Base-by-base conservation (phyloP, 2,888 invertebrate genomes). In the Spodoptera littoralis region DNA sequence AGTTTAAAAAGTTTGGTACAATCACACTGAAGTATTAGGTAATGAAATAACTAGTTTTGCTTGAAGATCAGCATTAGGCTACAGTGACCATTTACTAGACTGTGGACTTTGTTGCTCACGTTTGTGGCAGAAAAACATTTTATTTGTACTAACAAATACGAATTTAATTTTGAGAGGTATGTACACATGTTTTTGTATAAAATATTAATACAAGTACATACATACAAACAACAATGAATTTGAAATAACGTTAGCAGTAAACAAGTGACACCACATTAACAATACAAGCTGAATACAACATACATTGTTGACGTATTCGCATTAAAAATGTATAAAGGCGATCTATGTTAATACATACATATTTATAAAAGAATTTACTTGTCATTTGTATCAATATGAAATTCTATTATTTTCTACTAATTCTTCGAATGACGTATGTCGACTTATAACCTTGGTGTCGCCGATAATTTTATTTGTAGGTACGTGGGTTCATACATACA, bases 311-410 rank as follows among this genome's bases (percentile, higher is more conserved):
- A 80, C 80, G 78, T 76, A 65, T 52, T 50, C 68, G 66, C 82
- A 83, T 85, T 84, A 80, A 80, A 84, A 55, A 41, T 55, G 41
- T 55, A 51, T 51, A 13, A n/a, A 84, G 80, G 62, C 71, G 81
- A 82, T 81, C 82, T 82, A 69, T 52, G 84, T 85, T 84, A 85
- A 84, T 86, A 36, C 36, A 84, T 86, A 36, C 36, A 36, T 36
- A 86, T 85, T 83, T 81, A 85, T 80, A 77, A 66, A 59, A 46
- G 55, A 65, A 79, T 74, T 69, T 65, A 72, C 73, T 64, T 55
- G 67, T 65, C 65, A 71, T 70, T 67, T 73, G 66, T 71, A 61
- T 76, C 70, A 80, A 78, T 78, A 77, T 79, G 64, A 72, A 73
- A 73, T 69, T 56, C 44, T 50, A 51, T 50, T 47, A 53, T 41